Conservation (phyloP, 2,797 vertebrate genomes). For the Furcifer pardalis region DNA sequence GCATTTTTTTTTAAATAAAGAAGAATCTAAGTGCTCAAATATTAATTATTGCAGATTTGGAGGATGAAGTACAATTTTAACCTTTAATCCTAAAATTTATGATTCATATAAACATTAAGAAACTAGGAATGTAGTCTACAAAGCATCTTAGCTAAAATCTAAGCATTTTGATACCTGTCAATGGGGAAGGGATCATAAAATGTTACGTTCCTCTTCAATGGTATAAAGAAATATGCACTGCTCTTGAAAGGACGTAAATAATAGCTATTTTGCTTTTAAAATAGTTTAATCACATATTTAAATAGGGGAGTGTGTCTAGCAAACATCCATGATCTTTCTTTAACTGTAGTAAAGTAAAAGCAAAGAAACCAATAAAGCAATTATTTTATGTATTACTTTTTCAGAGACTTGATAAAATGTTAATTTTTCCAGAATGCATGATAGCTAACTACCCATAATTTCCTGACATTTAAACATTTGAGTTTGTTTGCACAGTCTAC, state of each 20-base stretch:
- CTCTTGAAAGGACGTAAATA: constrained; percentile 74
- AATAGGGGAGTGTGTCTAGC: constrained; percentile 78
- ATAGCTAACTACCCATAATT: constrained; percentile 68
- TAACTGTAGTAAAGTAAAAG: constrained; percentile 69
- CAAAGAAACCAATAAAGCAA: constrained; percentile 75
- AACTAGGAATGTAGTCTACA: constrained; percentile 80
- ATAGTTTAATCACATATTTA: constrained; percentile 78
- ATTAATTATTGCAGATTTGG: constrained; percentile 73
- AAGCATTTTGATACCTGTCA: constrained; percentile 74
- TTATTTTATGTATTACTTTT: constrained; percentile 65
- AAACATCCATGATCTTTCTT: constrained; percentile 68
- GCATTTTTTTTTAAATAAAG: constrained; percentile 64
- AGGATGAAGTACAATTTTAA: constrained; percentile 77
- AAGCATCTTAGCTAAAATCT: constrained; percentile 77
- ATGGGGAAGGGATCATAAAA: constrained; percentile 78
- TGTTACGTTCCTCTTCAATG: constrained; percentile 76
- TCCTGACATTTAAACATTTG: constrained; percentile 69
- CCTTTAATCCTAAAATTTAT: constrained; percentile 76
- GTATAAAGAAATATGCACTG: constrained; percentile 80
- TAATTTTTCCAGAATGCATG: constrained; percentile 64
- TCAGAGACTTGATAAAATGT: constrained; percentile 51
- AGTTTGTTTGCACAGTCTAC: constrained; percentile 69
- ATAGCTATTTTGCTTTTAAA: constrained; percentile 75
- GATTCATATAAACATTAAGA: constrained; percentile 77
- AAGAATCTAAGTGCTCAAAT: constrained; percentile 79